Evolutionary conservation across 1,140 invertebrate species (phyloP), one percentile per base, ranked within the genome.

Genomic region (Drosophila lini): DNA sequence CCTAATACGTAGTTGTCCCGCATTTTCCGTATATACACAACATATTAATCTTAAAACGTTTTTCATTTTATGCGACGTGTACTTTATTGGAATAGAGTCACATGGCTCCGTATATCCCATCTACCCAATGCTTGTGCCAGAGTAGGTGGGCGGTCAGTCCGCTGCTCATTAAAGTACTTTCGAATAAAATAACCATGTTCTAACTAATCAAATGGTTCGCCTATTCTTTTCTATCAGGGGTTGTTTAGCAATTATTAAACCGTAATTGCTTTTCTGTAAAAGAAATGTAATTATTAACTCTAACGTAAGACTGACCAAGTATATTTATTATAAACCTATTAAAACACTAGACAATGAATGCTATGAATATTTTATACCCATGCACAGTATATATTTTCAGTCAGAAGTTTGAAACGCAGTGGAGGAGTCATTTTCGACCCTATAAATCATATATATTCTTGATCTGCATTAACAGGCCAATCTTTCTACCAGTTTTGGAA

Each of bases 21-120:
- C 73, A 81, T 76, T 79, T 53, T 86, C 64, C 62, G 44, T 63
- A 64, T 58, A 56, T 28, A 83, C 63, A 53, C 62, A 76, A 44
- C 40, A 88, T 59, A 65, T 16, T 85, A 85, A 63, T 52, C 25
- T 15, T 60, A 67, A 32, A 56, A 59, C 42, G 56, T 73, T 59
- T 67, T 57, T 74, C 42, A 86, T 82, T 79, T 62, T 77, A 67
- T 45, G 62, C 64, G 70, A 73, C 42, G 61, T 77, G 71, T 76
- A 64, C 60, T 73, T 73, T 59, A 58, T 48, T n/a, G 36, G 56
- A 75, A 69, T 34, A 70, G 42, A 57, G 65, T 44, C 44, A 6
- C 36, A n/a, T 22, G 38, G 47, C 70, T 70, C 38, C 32, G 11
- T 73, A 47, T 34, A 73, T 44, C 41, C 28, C 25, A 62, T 65